phyloP scores from a whole-genome alignment of 2,797 vertebrate genomes.

The Saxicola maurus region DNA sequence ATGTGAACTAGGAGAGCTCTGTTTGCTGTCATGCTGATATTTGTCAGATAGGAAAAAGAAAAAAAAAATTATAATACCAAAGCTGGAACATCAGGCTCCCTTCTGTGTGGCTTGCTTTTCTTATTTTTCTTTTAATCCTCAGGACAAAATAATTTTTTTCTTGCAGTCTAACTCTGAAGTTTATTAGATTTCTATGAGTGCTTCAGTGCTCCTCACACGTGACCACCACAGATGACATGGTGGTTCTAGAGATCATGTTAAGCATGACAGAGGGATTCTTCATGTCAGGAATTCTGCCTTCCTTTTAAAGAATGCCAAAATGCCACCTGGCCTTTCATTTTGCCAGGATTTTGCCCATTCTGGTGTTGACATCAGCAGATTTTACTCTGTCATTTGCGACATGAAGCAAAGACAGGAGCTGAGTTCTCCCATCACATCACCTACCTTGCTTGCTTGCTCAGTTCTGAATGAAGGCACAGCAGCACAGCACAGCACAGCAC shows the following conservation, averaged over 20 bases:
- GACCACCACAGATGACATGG: neutral
- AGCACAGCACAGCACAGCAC: neutral
- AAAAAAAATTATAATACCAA: neutral
- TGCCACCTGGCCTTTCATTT: neutral
- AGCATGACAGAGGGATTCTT: neutral
- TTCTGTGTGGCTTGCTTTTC: neutral
- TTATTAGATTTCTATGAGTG: neutral
- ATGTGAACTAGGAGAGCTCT: neutral
- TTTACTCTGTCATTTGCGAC: neutral
- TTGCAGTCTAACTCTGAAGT: neutral
- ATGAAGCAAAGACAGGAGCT: neutral
- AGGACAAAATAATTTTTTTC: neutral
- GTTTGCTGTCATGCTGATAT: neutral
- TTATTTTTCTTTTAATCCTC: neutral
- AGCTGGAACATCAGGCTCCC: neutral
- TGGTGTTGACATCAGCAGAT: neutral
- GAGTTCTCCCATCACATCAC: neutral
- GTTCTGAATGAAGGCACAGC: neutral
- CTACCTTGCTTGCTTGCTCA: neutral
- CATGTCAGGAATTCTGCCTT: neutral
- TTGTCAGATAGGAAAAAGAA: neutral
- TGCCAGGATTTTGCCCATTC: neutral
- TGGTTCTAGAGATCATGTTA: neutral
- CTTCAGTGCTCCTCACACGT: neutral
- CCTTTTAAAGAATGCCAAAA: neutral